These are phyloP conservation scores for Pristiophorus japonicus DNA, from an alignment of 2,113 vertebrate genomes.

Conservation along the genomic window DNA sequence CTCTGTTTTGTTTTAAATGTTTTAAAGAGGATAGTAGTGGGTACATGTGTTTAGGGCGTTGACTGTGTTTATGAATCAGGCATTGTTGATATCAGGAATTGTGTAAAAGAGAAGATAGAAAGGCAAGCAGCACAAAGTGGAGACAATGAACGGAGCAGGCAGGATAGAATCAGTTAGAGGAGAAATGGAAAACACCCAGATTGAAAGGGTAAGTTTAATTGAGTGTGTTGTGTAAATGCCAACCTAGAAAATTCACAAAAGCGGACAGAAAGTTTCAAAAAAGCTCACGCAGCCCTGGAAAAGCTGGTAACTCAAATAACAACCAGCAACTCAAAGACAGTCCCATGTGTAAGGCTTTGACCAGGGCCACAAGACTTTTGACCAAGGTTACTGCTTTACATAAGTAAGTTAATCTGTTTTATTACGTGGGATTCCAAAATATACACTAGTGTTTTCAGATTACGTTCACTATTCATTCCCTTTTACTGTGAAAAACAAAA, in stretches of 20 bases:
- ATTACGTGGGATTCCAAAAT: not conserved
- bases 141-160: not conserved
- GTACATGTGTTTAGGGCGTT: not conserved
- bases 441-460: not conserved
- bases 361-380: not conserved
- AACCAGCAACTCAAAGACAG: not conserved
- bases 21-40: not conserved
- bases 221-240: constrained; percentile 8
- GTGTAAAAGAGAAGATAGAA: not conserved
- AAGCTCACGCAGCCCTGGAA: not conserved
- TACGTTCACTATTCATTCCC: not conserved
- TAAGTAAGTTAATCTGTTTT: not conserved
- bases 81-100: not conserved
- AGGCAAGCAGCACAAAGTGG: no score
- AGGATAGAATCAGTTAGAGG: not conserved
- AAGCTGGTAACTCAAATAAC: not conserved
- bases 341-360: not conserved
- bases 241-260: not conserved
- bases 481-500: not conserved
- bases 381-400: not conserved
- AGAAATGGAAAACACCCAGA: not conserved
- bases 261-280: not conserved
- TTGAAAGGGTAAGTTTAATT: not conserved
- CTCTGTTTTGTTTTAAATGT: not conserved
- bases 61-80: not conserved